These are phyloP conservation scores for Melipona beecheii DNA, from an alignment of 2,888 invertebrate species.

Conservation along the genomic window DNA sequence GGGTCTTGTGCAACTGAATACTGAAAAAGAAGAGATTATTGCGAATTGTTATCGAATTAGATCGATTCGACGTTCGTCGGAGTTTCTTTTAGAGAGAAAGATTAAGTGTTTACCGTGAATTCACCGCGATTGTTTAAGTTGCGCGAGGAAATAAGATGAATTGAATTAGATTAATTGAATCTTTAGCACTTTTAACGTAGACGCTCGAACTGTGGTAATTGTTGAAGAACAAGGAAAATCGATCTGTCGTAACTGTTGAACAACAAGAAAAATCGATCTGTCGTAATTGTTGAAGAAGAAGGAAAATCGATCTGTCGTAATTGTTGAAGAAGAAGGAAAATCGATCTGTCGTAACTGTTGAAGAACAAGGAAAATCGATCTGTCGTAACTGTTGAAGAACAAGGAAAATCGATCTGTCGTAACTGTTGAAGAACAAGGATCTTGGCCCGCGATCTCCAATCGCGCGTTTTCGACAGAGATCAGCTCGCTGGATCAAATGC, in stretches of 20 bases:
- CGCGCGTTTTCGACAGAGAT: slow-evolving; percentile 7
- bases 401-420: too few species aligned
- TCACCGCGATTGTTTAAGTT: neutral
- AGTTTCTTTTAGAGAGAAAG: neutral
- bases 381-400: too few species aligned
- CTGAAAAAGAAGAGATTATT: slow-evolving; percentile 14
- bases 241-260: slow-evolving; percentile 59
- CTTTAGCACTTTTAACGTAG: slow-evolving; percentile 58
- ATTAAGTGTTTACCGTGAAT: neutral
- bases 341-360: too few species aligned
- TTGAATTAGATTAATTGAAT: slow-evolving; percentile 23
- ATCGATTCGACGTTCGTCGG: slow-evolving; percentile 60
- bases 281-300: too few species aligned
- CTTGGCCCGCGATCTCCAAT: too few species aligned
- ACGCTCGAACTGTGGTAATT: slow-evolving; percentile 60
- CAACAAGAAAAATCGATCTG: too few species aligned
- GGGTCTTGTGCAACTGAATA: slow-evolving; percentile 79
- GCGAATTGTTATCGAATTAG: slow-evolving; percentile 75
- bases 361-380: too few species aligned
- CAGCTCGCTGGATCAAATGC: slow-evolving; percentile 37
- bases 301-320: too few species aligned
- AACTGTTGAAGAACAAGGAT: too few species aligned
- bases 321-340: too few species aligned
- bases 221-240: slow-evolving; percentile 54
- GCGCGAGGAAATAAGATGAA: neutral